phyloP scores from a whole-genome alignment of 2,888 invertebrate genomes.

The Miltochrista miniata region DNA sequence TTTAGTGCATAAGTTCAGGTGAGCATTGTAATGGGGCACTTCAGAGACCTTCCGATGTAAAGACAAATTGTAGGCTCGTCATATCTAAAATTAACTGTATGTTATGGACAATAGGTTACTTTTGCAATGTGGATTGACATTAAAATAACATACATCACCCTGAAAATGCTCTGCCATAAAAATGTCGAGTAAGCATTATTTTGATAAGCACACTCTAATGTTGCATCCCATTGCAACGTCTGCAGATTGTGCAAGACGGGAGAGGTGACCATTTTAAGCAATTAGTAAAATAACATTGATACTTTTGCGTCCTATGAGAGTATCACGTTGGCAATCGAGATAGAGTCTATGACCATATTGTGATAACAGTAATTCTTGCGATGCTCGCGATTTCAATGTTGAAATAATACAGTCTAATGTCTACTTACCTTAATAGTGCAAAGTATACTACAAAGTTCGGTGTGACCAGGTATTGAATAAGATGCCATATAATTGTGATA shows the following conservation, averaged over 20 bases:
- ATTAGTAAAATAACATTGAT: too few species aligned
- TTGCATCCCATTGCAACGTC: background rate
- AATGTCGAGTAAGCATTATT: too few species aligned
- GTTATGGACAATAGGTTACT: too few species aligned
- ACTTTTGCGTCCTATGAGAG: background rate
- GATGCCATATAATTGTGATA: slow-evolving; percentile 79
- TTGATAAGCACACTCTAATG: background rate
- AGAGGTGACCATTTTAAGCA: too few species aligned
- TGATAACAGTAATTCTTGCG: too few species aligned
- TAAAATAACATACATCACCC: too few species aligned
- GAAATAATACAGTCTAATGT: background rate
- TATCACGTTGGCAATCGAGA: too few species aligned
- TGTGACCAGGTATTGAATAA: slow-evolving; percentile 36
- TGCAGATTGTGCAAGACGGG: background rate
- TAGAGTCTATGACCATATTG: background rate
- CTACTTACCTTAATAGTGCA: background rate
- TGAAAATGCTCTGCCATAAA: too few species aligned
- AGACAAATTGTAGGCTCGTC: too few species aligned
- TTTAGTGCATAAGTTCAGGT: background rate
- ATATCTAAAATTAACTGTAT: too few species aligned
- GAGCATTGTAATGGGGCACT: background rate
- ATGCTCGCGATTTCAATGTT: background rate
- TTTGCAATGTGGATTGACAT: too few species aligned
- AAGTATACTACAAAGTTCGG: slow-evolving; percentile 13
- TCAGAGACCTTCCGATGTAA: too few species aligned